phyloP scores from a whole-genome alignment of 2,797 vertebrate species.

The Peromyscus attwateri region DNA sequence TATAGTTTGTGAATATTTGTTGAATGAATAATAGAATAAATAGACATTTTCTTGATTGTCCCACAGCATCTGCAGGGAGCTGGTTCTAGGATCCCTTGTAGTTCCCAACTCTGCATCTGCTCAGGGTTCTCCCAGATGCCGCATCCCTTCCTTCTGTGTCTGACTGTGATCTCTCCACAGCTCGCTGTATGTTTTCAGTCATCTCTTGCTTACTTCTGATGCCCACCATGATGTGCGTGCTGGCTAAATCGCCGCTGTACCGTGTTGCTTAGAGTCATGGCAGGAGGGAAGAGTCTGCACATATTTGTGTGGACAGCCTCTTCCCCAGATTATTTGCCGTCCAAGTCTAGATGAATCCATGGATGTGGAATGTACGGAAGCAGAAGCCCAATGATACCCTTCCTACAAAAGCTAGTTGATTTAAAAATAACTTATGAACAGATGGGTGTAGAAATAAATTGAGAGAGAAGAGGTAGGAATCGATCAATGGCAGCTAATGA shows the following conservation, averaged over 20 bases:
- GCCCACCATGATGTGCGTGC: neutral
- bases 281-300: neutral
- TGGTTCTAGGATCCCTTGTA: neutral
- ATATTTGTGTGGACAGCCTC: neutral
- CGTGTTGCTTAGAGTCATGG: neutral
- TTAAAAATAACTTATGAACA: conserved; percentile 55
- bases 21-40: conserved; percentile 54
- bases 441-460: conserved; percentile 32
- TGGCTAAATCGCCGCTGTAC: neutral
- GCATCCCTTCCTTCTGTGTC: neutral
- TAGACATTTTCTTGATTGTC: conserved; percentile 29
- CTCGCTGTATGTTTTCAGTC: neutral
- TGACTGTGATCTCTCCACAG: neutral
- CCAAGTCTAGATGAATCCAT: no score
- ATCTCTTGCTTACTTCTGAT: neutral
- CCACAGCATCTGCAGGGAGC: neutral
- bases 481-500: neutral
- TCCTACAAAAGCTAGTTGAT: neutral
- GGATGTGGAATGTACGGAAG: neutral
- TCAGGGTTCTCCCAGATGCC: neutral
- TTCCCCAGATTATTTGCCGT: neutral
- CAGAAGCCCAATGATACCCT: neutral
- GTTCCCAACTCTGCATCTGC: neutral
- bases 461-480: conserved; percentile 43
- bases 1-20: conserved; percentile 64